Evolutionary conservation across 2,888 invertebrate genomes (phyloP).

Genomic region (Atrina japonica): DNA sequence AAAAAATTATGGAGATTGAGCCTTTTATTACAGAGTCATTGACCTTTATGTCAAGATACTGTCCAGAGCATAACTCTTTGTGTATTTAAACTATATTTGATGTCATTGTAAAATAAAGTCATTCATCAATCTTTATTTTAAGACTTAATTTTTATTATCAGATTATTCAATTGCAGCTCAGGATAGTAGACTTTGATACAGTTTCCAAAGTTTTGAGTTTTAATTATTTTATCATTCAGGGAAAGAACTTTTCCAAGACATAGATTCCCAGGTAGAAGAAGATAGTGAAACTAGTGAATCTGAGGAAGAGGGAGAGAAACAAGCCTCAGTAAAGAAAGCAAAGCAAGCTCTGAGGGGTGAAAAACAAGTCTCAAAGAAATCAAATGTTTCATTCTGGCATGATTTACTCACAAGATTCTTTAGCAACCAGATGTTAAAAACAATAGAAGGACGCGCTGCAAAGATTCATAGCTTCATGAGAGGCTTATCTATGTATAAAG

Average conservation of each 20-base stretch:
- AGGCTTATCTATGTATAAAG: slow-evolving; percentile 78
- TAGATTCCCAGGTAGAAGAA: slow-evolving; percentile 52
- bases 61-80: no score
- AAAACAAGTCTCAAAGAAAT: slow-evolving; percentile 14
- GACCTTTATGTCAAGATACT: no score
- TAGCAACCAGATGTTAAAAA: slow-evolving; percentile 73
- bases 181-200: no score
- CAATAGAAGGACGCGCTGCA: slow-evolving; percentile 81
- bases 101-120: no score
- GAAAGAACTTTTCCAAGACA: slow-evolving; percentile 64
- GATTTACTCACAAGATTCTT: slow-evolving; percentile 56
- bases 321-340: slow-evolving; percentile 24
- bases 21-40: no score
- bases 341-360: slow-evolving; percentile 18
- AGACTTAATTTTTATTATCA: no score
- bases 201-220: no score
- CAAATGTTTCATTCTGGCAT: slow-evolving; percentile 58
- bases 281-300: slow-evolving; percentile 53
- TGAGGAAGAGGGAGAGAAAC: slow-evolving; percentile 36
- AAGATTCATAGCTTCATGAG: slow-evolving; percentile 81
- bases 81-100: no score
- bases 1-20: no score
- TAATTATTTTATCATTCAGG: no score
- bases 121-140: no score
- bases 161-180: no score